phyloP scores from a whole-genome alignment of 2,113 vertebrate genomes.

The Sylvietta virens region DNA sequence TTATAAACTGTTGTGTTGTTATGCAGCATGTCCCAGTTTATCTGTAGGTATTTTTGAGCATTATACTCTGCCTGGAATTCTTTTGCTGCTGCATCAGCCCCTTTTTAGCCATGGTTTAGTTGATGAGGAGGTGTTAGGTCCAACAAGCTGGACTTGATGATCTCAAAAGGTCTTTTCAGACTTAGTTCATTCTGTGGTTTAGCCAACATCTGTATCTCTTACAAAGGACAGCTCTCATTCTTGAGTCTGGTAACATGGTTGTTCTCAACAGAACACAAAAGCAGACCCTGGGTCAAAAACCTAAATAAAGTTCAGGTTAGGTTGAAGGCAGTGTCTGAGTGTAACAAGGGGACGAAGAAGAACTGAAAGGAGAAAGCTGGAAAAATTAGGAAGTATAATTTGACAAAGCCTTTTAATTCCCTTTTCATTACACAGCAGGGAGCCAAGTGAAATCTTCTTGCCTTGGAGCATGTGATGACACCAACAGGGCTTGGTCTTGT shows the following conservation, averaged over 20 bases:
- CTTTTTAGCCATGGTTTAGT: neutral
- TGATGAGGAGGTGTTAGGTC: neutral
- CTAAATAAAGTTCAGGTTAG: neutral
- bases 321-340: neutral
- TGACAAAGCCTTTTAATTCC: neutral
- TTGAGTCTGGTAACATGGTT: neutral
- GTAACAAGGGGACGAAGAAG: neutral
- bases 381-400: neutral
- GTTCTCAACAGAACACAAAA: neutral
- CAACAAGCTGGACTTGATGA: neutral
- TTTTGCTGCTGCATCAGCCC: neutral
- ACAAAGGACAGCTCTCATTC: neutral
- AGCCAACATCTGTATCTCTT: neutral
- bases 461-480: neutral
- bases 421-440: neutral
- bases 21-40: neutral
- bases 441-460: neutral
- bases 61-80: neutral
- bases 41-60: neutral
- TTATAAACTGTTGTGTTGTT: neutral
- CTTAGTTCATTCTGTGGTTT: neutral
- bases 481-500: neutral
- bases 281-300: neutral
- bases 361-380: neutral
- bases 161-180: neutral